phyloP scores from a whole-genome alignment of 2,797 vertebrate species.

The Acanthurus leucopareius region DNA sequence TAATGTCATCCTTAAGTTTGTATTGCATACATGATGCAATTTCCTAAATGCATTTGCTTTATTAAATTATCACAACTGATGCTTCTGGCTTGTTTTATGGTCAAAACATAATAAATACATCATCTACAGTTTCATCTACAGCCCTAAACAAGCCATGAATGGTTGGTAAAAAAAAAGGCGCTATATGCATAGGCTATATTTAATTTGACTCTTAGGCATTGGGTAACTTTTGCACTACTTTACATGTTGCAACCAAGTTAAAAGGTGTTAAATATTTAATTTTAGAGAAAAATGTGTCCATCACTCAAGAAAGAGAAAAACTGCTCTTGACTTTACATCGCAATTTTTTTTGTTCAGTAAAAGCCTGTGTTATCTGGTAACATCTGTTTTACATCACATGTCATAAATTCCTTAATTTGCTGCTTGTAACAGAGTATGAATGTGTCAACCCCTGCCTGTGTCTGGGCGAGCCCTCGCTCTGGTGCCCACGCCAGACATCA shows the following conservation, averaged over 20 bases:
- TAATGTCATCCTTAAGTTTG: not conserved
- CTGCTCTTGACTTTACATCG: not conserved
- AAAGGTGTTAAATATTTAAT: too few species aligned
- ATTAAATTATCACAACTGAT: not conserved
- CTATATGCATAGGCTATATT: too few species aligned
- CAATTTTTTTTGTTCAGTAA: not conserved
- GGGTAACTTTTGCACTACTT: too few species aligned
- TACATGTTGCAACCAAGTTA: not conserved
- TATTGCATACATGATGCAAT: not conserved
- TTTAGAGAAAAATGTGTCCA: too few species aligned
- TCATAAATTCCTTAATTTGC: not conserved
- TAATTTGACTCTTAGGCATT: too few species aligned
- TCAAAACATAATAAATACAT: too few species aligned
- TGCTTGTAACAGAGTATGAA: constrained; percentile 3
- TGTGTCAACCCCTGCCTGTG: not conserved
- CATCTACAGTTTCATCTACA: too few species aligned
- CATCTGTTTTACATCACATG: constrained; percentile 25
- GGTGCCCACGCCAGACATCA: constrained; percentile 34
- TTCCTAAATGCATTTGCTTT: not conserved
- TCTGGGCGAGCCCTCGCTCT: constrained; percentile 10
- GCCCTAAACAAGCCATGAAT: too few species aligned
- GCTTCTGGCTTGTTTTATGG: too few species aligned
- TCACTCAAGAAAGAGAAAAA: not conserved
- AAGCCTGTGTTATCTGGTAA: not conserved
- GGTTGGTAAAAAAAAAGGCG: too few species aligned